Base-by-base conservation (phyloP, 2,113 vertebrate genomes). In the Aptenodytes patagonicus region DNA sequence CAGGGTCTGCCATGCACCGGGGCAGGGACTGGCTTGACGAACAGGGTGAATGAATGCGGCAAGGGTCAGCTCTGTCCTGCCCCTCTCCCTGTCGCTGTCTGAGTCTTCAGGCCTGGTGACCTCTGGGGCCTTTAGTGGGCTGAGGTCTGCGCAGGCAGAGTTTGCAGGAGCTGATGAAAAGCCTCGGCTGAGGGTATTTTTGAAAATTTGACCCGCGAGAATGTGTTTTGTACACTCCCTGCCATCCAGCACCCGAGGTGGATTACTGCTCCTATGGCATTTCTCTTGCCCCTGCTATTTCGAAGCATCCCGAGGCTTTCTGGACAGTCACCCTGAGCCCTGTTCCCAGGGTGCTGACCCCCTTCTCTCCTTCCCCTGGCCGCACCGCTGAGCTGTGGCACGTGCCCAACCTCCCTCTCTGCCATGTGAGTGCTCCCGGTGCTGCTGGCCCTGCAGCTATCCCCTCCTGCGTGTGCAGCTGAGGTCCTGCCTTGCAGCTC, bases 281-380 rank as follows among this genome's bases (percentile, higher is more conserved):
- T 81, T 11, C 58, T 94, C 42, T 64, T 55, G 49, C 28, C 81
- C 60, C 71, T 46, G 46, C 62, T 51, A 32, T n/a, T 75, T 60
- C 82, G 44, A 26, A 76, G 75, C 61, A 49, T 4, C 34, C 77
- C 7, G 1, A 91, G 75, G 84, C 73, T 79, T 65, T 73, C 70
- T 15, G 55, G 88, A 28, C 60, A 76, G 83, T 15, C 70, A 13
- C n/a, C 28, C 57, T 61, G 64, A 76, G 60, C 36, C 88, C 69
- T 0, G 0, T 31, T 51, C 52, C 52, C 22, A 2, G 68, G 80
- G n/a, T 0, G 0, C 64, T 29, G 76, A 44, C 7, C 64, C 58
- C 64, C 70, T 40, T 38, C 47, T 66, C 46, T 94, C 55, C 71
- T 57, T 72, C 51, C 75, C 55, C 64, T 25, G 87, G n/a, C 62